These are phyloP conservation scores for Gallinago paraguaiae DNA, from an alignment of 2,113 vertebrate species.

Conservation along the genomic window DNA sequence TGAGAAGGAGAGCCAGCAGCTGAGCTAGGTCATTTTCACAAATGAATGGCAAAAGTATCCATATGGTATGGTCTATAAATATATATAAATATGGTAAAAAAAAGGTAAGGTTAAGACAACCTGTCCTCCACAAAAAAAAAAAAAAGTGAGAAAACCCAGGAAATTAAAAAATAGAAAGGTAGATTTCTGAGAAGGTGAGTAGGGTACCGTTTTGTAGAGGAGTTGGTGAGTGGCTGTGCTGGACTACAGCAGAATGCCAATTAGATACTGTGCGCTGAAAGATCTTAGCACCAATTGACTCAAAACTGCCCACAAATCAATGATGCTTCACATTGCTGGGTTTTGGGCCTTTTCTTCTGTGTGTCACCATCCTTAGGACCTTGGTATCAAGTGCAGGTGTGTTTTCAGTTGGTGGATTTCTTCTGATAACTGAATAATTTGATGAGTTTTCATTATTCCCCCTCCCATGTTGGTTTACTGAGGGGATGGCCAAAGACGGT, in stretches of 20 bases:
- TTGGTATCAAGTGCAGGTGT: neutral
- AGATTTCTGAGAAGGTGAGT: neutral
- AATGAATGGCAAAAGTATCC: neutral
- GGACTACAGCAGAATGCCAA: neutral
- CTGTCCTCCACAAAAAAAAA: neutral
- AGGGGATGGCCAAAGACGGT: neutral
- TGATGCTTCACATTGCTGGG: neutral
- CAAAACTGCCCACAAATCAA: neutral
- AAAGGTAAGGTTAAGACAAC: neutral
- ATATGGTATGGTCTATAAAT: too few species aligned
- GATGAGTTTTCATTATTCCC: neutral
- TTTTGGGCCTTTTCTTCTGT: neutral
- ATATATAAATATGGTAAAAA: neutral
- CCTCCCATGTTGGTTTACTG: neutral
- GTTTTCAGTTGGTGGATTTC: neutral
- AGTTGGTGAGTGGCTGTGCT: accelerated
- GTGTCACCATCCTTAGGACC: neutral
- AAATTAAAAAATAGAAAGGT: neutral
- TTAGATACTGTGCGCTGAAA: accelerated
- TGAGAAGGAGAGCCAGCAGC: neutral
- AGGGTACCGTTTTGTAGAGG: neutral
- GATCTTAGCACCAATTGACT: neutral
- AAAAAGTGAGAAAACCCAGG: neutral
- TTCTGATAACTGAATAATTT: neutral
- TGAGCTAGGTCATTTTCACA: neutral